Evolutionary conservation across 2,113 vertebrate species (phyloP).

Genomic region (Acrocephalus kingi): DNA sequence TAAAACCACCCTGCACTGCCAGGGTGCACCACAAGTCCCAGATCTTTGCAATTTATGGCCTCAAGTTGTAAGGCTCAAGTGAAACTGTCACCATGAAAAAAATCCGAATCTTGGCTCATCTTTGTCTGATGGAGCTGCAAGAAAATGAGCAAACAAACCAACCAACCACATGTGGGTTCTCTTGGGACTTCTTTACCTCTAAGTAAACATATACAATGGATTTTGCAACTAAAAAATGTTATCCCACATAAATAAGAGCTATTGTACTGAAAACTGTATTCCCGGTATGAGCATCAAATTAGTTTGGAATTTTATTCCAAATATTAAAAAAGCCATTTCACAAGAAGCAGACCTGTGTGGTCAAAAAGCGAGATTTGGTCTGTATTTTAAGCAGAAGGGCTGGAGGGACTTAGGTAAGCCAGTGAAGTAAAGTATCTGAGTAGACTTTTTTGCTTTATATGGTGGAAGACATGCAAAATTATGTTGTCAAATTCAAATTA

Average conservation of each 20-base stretch:
- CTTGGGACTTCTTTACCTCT: not conserved
- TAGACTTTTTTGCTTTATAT: not conserved
- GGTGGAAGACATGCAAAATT: not conserved
- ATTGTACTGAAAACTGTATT: not conserved
- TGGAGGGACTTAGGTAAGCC: not conserved
- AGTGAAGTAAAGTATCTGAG: not conserved
- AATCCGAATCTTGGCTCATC: not conserved
- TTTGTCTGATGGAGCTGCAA: not conserved
- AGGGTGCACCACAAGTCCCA: not conserved
- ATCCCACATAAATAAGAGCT: not conserved
- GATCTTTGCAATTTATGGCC: not conserved
- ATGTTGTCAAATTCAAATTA: not conserved
- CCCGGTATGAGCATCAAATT: not conserved
- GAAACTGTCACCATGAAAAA: not conserved
- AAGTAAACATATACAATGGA: not conserved
- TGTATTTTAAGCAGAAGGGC: not conserved
- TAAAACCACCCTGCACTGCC: not conserved
- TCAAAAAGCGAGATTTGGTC: not conserved
- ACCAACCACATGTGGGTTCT: not conserved
- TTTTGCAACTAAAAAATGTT: not conserved
- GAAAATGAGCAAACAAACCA: not conserved
- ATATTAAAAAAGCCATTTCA: not conserved
- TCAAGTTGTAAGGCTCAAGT: not conserved
- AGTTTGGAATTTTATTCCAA: not conserved
- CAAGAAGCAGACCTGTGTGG: not conserved